These are phyloP conservation scores for Anas platyrhynchos DNA, from an alignment of 2,113 vertebrate species.

Conservation along the genomic window DNA sequence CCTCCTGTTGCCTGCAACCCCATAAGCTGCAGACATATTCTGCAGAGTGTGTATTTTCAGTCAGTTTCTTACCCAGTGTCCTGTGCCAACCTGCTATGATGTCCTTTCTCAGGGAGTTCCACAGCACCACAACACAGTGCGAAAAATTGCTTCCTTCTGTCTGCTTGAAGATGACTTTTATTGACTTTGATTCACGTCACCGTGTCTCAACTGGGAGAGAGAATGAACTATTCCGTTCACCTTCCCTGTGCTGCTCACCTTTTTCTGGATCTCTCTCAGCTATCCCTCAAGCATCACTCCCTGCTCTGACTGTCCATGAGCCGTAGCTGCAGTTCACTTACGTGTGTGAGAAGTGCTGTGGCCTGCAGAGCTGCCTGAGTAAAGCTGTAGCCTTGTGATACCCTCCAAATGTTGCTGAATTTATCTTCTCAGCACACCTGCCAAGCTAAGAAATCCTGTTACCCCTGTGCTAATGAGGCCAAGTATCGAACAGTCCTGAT, in stretches of 20 bases:
- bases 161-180: not conserved
- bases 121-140: not conserved
- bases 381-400: not conserved
- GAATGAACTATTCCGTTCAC: not conserved
- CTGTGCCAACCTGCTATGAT: not conserved
- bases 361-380: not conserved
- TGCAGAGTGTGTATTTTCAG: not conserved
- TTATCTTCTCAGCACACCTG: not conserved
- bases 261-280: not conserved
- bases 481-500: not conserved
- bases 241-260: not conserved
- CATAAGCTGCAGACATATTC: not conserved
- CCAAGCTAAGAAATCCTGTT: not conserved
- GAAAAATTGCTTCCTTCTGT: not conserved
- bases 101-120: slow-evolving; percentile 15
- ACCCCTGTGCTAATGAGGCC: not conserved
- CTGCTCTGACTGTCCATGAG: not conserved
- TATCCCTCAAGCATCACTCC: not conserved
- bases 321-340: not conserved
- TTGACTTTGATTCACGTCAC: not conserved
- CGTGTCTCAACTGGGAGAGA: not conserved
- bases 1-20: not conserved
- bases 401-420: not conserved
- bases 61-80: not conserved
- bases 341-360: not conserved